These are phyloP conservation scores for Drosophila barbarae DNA, from an alignment of 2,888 invertebrate species.

Conservation along the genomic window DNA sequence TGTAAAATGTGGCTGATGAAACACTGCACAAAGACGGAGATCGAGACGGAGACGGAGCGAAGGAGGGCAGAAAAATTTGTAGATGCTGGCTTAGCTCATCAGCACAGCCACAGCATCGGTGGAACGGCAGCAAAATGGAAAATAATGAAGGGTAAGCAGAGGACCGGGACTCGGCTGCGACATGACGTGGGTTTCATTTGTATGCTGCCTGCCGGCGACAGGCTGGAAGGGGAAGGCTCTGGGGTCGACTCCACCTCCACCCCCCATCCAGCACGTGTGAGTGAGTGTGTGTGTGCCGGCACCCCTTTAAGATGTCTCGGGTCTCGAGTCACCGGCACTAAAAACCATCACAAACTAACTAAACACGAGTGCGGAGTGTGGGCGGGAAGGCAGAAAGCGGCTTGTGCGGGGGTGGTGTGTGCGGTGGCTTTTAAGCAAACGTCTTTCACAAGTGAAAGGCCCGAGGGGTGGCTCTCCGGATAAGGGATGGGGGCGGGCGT, in stretches of 20 bases:
- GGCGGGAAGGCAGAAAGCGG: conserved; percentile 5
- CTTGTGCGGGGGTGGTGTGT: conserved; percentile 33
- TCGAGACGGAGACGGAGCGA: conserved; percentile 5
- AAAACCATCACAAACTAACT: conserved; percentile 74
- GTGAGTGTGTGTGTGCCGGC: conserved; percentile 38
- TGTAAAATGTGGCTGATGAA: conserved; percentile 74
- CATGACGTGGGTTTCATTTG: conserved; percentile 73
- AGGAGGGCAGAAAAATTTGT: conserved; percentile 67
- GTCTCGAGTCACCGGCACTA: conserved; percentile 53
- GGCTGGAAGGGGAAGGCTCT: conserved; percentile 34
- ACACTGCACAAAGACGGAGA: conserved; percentile 60
- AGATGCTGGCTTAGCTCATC: conserved; percentile 65
- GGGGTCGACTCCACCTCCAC: conserved; percentile 21
- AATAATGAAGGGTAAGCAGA: conserved; percentile 67
- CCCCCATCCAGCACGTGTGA: conserved; percentile 11
- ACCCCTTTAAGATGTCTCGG: conserved; percentile 47
- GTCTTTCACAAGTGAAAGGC: conserved; percentile 72
- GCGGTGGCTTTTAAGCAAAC: conserved; percentile 75
- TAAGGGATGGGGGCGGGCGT: conserved; percentile 3
- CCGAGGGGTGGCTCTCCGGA: conserved; percentile 49
- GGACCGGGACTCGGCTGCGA: conserved; percentile 58
- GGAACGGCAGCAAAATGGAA: conserved; percentile 41
- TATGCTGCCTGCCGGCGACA: conserved; percentile 72
- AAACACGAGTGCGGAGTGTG: conserved; percentile 46
- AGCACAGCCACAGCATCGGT: conserved; percentile 35